Evolutionary conservation across 2,888 invertebrate genomes (phyloP).

Genomic region (Harpalus rubripes): DNA sequence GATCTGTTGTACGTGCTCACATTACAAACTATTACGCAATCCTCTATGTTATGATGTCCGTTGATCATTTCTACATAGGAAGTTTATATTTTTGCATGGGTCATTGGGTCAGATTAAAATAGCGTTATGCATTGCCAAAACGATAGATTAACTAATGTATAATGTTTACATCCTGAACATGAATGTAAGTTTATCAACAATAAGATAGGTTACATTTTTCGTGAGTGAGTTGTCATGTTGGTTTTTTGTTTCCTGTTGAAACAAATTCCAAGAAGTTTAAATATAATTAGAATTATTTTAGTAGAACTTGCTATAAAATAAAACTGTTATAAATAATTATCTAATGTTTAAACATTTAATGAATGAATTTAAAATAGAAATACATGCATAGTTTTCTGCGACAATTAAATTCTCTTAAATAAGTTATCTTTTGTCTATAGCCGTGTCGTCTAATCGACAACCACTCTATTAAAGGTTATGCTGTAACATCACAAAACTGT

Average conservation of each 20-base stretch:
- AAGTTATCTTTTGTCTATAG: too few relatives aligned
- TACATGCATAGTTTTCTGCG: too few relatives aligned
- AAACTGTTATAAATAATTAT: not conserved
- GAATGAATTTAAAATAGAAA: too few relatives aligned
- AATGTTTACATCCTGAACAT: slow-evolving; percentile 24
- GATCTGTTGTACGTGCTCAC: slow-evolving; percentile 39
- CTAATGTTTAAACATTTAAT: too few relatives aligned
- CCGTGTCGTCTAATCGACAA: too few relatives aligned
- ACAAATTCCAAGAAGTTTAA: not conserved
- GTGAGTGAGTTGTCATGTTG: not conserved
- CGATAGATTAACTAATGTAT: not conserved
- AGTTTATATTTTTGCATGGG: slow-evolving; percentile 61
- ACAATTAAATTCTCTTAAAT: too few relatives aligned
- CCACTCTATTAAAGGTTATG: too few relatives aligned
- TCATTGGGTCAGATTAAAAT: slow-evolving; percentile 60
- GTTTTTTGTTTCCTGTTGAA: slow-evolving; percentile 1
- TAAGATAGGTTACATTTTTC: slow-evolving; percentile 16
- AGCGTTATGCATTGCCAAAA: slow-evolving; percentile 29
- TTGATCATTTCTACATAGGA: slow-evolving; percentile 56
- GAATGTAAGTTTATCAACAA: slow-evolving; percentile 21
- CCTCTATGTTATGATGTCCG: not conserved
- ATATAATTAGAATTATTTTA: not conserved
- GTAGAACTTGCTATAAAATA: not conserved
- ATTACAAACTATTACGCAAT: slow-evolving; percentile 61
- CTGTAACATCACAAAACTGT: too few relatives aligned